Evolutionary conservation across 2,797 vertebrate genomes (phyloP), one percentile per base, ranked within the genome.

Genomic region (Microhierax caerulescens): DNA sequence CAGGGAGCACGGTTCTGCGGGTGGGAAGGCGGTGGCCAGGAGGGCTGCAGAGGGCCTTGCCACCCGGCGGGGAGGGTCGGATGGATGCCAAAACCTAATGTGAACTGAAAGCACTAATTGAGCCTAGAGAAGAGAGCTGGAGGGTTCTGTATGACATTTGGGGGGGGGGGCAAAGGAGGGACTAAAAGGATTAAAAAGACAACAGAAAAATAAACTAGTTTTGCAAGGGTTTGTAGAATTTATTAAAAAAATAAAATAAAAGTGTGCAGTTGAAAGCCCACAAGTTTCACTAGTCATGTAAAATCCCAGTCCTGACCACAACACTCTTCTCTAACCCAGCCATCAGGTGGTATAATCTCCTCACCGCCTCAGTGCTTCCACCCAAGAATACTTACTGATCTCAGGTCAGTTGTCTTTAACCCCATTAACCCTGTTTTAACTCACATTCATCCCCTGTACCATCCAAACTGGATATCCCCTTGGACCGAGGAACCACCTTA

Each of bases 41-140:
- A 86, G 90, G 68, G 41, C 59, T 74, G 18, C 37, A n/a, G 41
- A 59, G 45, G 75, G 53, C 51, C 48, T 7, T 5, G 2, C 51
- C 74, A 34, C 48, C 93, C 94, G 15, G 27, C 15, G 0, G 91
- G 81, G 28, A 75, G 51, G 85, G 70, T 63, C n/a, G 16, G 34
- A 93, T 72, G 60, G 70, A 22, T 85, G 60, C 81, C 10, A 5
- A 96, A 95, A 88, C 80, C 48, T 97, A 95, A 95, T 93, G 36
- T 4, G 86, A 97, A 95, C 88, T 90, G 95, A 97, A 97, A 95
- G 90, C 88, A 80, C 37, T 95, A 92, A 95, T 68, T 92, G 92
- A 75, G 85, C 93, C 93, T 59, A 48, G 60, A 94, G 92, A 96
- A 50, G 60, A 91, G 32, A 74, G 90, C 97, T 95, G n/a, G 36